Percentiles rank a stretch among this genome's conserved stretches.
Conservation (phyloP, 2,888 invertebrate species). For the Caenorhabditis plicata region DNA sequence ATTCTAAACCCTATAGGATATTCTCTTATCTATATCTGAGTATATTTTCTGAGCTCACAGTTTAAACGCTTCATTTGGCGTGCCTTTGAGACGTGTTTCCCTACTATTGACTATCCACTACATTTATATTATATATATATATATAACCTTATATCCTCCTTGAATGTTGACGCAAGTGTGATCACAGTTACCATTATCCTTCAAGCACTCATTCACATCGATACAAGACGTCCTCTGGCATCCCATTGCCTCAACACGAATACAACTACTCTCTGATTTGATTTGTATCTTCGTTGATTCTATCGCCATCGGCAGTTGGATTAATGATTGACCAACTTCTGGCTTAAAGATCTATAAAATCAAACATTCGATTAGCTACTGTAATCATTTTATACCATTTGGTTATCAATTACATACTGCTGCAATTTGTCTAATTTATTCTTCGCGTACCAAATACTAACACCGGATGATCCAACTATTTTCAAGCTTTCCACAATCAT, state of each 20-base stretch:
- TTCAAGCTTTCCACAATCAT: constrained; percentile 43
- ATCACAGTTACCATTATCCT: constrained; percentile 64
- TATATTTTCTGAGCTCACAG: too few species aligned
- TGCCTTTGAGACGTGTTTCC: too few species aligned
- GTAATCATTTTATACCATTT: constrained; percentile 12
- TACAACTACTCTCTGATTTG: constrained; percentile 1
- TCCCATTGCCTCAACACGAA: constrained; percentile 34
- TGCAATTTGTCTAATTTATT: too few species aligned
- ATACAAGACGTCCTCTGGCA: constrained; percentile 42
- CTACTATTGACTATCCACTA: too few species aligned
- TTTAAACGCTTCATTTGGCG: too few species aligned
- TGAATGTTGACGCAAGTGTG: constrained; percentile 63
- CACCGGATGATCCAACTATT: neutral
- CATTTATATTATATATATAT: too few species aligned
- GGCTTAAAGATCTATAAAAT: too few species aligned
- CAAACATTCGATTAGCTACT: too few species aligned
- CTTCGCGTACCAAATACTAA: too few species aligned
- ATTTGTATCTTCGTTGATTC: constrained; percentile 42
- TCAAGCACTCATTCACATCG: constrained; percentile 64
- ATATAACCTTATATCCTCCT: constrained; percentile 74
- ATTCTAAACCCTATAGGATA: too few species aligned
- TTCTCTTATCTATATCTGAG: too few species aligned
- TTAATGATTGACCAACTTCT: too few species aligned
- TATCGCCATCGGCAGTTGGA: constrained; percentile 37
- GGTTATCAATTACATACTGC: constrained; percentile 23